Evolutionary conservation across 2,888 invertebrate genomes (phyloP).

Genomic region (Spisula subtruncata): DNA sequence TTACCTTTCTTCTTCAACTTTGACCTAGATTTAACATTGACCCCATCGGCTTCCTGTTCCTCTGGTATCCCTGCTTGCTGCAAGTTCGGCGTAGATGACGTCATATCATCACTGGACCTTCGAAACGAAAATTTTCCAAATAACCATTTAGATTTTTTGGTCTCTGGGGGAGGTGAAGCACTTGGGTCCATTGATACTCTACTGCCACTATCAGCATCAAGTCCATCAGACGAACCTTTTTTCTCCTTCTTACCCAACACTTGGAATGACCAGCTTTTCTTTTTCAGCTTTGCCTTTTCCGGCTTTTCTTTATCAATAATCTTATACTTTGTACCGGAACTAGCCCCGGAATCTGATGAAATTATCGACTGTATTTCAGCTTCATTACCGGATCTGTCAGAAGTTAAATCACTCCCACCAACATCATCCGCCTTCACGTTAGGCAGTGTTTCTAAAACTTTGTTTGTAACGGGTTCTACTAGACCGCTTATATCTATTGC

Average conservation of each 20-base stretch:
- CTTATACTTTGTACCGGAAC: conserved; percentile 46
- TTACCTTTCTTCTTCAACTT: conserved; percentile 65
- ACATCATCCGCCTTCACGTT: background rate
- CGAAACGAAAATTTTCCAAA: conserved; percentile 69
- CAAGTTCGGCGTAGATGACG: conserved; percentile 61
- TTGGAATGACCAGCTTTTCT: conserved; percentile 73
- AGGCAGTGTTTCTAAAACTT: conserved; percentile 14
- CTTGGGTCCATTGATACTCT: conserved; percentile 50
- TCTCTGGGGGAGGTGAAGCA: conserved; percentile 34
- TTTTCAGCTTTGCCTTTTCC: conserved; percentile 58
- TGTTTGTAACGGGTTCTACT: background rate
- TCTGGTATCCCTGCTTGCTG: conserved; percentile 43
- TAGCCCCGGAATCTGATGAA: conserved; percentile 46
- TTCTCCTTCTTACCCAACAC: conserved; percentile 53
- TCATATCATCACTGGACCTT: conserved; percentile 56
- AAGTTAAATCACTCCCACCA: background rate
- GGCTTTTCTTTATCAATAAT: conserved; percentile 46
- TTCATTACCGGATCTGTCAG: conserved; percentile 7
- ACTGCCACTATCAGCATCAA: conserved; percentile 22
- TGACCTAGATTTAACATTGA: conserved; percentile 22
- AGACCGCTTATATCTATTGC: conserved; percentile 54
- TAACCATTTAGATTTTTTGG: conserved; percentile 62
- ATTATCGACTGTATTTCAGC: conserved; percentile 47
- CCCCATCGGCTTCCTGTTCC: conserved; percentile 17
- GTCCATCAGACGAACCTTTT: conserved; percentile 26